phyloP scores from a whole-genome alignment of 1,140 invertebrate species.

The Psix sp. region DNA sequence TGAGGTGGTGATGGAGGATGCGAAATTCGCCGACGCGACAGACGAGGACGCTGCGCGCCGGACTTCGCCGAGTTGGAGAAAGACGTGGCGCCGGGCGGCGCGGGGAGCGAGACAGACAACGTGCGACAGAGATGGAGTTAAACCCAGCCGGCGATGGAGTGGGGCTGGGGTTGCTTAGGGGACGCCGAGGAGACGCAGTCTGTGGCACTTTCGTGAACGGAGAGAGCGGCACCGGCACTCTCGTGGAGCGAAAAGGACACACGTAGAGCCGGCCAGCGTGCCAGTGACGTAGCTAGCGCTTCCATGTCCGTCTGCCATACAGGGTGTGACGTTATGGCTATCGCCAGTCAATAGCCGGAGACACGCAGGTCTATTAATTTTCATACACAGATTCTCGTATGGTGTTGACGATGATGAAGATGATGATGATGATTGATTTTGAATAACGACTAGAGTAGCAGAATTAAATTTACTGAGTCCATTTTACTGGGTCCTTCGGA shows the following conservation, averaged over 20 bases:
- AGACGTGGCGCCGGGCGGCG: slow-evolving; percentile 28
- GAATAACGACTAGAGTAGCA: no score
- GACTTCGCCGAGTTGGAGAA: slow-evolving; percentile 41
- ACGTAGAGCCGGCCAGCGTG: slow-evolving; percentile 38
- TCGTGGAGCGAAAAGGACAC: slow-evolving; percentile 32
- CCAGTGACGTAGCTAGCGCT: slow-evolving; percentile 63
- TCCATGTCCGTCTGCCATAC: slow-evolving; percentile 23
- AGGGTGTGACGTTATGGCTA: slow-evolving; percentile 54
- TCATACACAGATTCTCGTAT: no score
- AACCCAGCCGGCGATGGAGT: slow-evolving; percentile 47
- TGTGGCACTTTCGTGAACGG: slow-evolving; percentile 53
- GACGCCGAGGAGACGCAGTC: slow-evolving; percentile 53
- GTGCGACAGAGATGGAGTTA: slow-evolving; percentile 43
- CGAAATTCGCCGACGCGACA: slow-evolving; percentile 70
- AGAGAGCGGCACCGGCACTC: slow-evolving; percentile 18
- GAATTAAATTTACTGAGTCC: no score
- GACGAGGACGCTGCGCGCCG: slow-evolving; percentile 61
- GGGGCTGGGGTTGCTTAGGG: slow-evolving; percentile 54
- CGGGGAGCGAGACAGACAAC: slow-evolving; percentile 40
- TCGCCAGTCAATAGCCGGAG: slow-evolving; percentile 45
- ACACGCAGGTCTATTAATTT: slow-evolving; percentile 11
- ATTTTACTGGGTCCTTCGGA: no score
- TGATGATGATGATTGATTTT: no score
- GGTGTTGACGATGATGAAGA: background rate
- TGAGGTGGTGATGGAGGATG: slow-evolving; percentile 55